Conservation (phyloP, 2,888 invertebrate species). For the Catocala fraxini region DNA sequence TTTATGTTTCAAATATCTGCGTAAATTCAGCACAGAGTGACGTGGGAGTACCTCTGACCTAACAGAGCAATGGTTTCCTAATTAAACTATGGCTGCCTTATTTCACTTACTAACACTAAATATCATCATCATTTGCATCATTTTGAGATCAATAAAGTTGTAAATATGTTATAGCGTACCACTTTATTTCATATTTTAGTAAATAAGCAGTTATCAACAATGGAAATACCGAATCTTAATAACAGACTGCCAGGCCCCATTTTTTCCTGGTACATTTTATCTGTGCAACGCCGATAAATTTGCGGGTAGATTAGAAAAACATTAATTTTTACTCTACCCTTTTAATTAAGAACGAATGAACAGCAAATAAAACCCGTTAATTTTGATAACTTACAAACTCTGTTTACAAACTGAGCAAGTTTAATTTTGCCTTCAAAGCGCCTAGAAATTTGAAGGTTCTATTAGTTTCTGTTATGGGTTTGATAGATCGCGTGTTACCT, state of each 20-base stretch:
- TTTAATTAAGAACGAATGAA: conserved; percentile 48
- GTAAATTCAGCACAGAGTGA: too few species aligned
- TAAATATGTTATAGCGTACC: too few species aligned
- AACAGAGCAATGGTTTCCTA: too few species aligned
- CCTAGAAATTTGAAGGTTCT: conserved; percentile 39
- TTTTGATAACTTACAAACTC: conserved; percentile 55
- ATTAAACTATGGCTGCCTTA: too few species aligned
- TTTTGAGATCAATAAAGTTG: too few species aligned
- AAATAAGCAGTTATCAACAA: conserved; percentile 15
- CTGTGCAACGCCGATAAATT: conserved; percentile 25
- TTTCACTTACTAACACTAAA: too few species aligned
- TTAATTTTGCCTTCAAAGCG: conserved; percentile 39
- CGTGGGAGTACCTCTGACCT: too few species aligned
- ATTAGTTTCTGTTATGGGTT: conserved; percentile 26
- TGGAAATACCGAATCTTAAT: conserved; percentile 14
- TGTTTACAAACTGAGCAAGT: conserved; percentile 43
- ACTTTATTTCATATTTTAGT: background rate
- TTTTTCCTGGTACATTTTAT: conserved; percentile 21
- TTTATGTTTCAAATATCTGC: too few species aligned
- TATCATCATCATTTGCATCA: too few species aligned
- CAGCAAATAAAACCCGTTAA: conserved; percentile 52
- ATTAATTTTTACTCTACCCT: conserved; percentile 24
- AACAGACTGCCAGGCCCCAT: background rate
- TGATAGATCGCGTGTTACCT: conserved; percentile 20
- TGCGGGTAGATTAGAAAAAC: conserved; percentile 27